Evolutionary conservation across 2,113 vertebrate genomes (phyloP), one percentile per base, ranked within the genome.

Genomic region (Forbesichthys papilliferus): DNA sequence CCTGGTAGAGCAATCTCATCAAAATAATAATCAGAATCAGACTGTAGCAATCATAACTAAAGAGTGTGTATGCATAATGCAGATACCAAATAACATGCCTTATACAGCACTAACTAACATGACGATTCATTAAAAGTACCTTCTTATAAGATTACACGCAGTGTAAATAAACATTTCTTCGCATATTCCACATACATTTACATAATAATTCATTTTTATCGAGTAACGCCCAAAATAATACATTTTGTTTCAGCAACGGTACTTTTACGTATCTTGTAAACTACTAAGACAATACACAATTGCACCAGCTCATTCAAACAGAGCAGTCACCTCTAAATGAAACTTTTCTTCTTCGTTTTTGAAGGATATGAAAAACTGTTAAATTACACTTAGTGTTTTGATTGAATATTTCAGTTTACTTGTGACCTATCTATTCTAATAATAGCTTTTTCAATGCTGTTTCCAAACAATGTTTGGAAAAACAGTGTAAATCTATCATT

Each of bases 341-440:
- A 14, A 68, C 7, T 4, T 42, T 42, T 42, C 7, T 42, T 42
- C 7, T 42, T 42, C 7, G 36, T 7, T 42, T 4, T 42, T 10
- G 20, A 48, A 48, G 11, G 11, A 72, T 57, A 66, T 48, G 18
- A 49, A 27, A 48, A 51, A 14, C 16, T 18, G 20, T 46, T 54
- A 20, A 14, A 55, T 16, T 12, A 68, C 47, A n/a, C 69, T 72
- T 62, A 71, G 56, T 66, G 56, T 62, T 27, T 57, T 47, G 9
- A 69, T 59, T 64, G 16, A 16, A 16, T 16, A 16, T 16, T 16
- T 16, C 16, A 16, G 16, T 16, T 16, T 16, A 16, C 16, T 16
- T 16, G 16, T 16, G 16, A 16, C 16, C 16, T 4, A 13, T 51
- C 63, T 36, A 64, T 53, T 62, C 20, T 64, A 64, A 20, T 53